These are phyloP conservation scores for Streblospio benedicti DNA, from an alignment of 1,140 invertebrate species.

Conservation along the genomic window DNA sequence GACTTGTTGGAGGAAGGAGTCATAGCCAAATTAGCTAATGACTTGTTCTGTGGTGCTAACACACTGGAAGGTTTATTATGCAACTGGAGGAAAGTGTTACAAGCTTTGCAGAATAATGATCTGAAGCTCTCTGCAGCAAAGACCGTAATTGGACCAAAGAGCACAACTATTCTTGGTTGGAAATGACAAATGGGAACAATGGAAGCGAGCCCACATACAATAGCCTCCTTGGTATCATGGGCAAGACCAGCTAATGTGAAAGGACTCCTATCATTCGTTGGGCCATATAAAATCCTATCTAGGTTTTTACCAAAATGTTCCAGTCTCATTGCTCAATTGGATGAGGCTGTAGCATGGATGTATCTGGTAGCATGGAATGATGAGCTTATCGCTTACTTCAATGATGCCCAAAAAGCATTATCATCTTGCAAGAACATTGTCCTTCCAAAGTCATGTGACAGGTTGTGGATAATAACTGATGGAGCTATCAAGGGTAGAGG, in stretches of 20 bases:
- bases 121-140: not conserved
- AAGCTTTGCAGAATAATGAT: not conserved
- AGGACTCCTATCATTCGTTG: not conserved
- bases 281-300: slow-evolving; percentile 18
- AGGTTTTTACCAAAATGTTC: too few relatives aligned
- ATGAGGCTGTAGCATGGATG: too few relatives aligned
- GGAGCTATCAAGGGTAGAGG: slow-evolving; percentile 11
- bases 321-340: too few relatives aligned
- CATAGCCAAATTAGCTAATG: slow-evolving; percentile 11
- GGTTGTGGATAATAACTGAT: slow-evolving; percentile 16
- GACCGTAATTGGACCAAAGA: too few relatives aligned
- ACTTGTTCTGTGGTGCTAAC: slow-evolving; percentile 9
- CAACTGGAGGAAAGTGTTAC: not conserved
- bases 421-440: too few relatives aligned
- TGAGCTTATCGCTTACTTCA: slow-evolving; percentile 7
- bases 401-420: not conserved
- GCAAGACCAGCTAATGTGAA: not conserved
- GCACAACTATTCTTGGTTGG: too few relatives aligned
- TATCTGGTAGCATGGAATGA: slow-evolving; percentile 24
- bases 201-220: not conserved
- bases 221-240: not conserved
- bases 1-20: slow-evolving; percentile 7
- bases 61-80: too few relatives aligned
- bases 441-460: not conserved
- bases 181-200: not conserved